These are phyloP conservation scores for Nicator chloris DNA, from an alignment of 2,113 vertebrate species.

Conservation along the genomic window DNA sequence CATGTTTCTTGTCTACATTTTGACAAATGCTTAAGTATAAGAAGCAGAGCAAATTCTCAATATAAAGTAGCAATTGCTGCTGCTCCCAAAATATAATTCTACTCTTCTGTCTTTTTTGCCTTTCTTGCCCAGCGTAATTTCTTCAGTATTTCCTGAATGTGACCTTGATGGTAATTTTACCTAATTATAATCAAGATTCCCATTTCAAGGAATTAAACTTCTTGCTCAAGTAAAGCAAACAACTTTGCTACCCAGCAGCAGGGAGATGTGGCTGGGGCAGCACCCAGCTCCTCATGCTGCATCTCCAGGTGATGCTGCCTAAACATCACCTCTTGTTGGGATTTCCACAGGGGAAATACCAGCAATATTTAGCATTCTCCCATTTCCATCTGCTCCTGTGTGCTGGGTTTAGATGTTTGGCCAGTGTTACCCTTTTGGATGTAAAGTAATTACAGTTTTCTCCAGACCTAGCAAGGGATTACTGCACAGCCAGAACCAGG, in stretches of 20 bases:
- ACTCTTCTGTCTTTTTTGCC: background rate
- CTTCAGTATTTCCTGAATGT: background rate
- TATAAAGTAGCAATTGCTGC: background rate
- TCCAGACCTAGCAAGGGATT: constrained; percentile 3
- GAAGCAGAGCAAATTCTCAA: background rate
- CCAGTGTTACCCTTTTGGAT: background rate
- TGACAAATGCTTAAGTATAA: background rate
- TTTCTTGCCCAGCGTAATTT: background rate
- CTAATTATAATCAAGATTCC: background rate
- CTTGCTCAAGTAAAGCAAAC: background rate
- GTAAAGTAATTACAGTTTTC: background rate
- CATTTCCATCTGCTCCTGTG: background rate
- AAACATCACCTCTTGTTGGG: background rate
- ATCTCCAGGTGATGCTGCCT: background rate
- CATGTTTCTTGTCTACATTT: background rate
- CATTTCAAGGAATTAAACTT: background rate
- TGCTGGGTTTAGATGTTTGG: background rate
- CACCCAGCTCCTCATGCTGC: background rate
- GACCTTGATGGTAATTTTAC: background rate
- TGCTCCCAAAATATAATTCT: background rate
- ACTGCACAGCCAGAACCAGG: background rate
- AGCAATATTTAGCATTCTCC: background rate
- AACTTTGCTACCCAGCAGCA: background rate
- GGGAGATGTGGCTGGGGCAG: background rate
- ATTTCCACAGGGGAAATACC: background rate